phyloP scores from a whole-genome alignment of 2,797 vertebrate species.

The Liasis olivaceus region DNA sequence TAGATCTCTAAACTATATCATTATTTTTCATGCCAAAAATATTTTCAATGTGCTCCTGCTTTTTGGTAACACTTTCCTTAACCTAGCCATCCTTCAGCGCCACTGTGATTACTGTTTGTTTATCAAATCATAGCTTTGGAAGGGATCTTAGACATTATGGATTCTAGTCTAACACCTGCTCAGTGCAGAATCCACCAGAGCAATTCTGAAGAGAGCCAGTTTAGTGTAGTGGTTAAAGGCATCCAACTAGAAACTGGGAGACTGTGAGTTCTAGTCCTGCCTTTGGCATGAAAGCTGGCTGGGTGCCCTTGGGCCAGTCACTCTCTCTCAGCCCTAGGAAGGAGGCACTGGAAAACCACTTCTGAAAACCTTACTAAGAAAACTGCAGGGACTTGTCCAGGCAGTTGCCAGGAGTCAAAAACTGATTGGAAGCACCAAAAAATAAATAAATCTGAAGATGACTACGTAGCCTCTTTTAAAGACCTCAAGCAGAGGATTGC shows the following conservation, averaged over 20 bases:
- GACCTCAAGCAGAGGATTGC: background rate
- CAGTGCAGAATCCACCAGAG: background rate
- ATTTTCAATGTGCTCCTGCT: background rate
- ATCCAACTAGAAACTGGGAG: background rate
- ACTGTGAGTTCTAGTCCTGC: background rate
- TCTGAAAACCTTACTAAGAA: background rate
- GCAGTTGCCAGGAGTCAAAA: background rate
- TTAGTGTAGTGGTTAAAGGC: too few species aligned
- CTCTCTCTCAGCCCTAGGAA: background rate
- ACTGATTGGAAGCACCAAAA: background rate
- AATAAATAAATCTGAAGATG: background rate
- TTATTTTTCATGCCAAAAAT: background rate
- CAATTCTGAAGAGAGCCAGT: background rate
- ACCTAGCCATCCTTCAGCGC: background rate
- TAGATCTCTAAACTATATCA: background rate
- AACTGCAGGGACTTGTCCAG: background rate
- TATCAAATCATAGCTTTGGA: background rate
- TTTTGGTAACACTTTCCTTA: background rate
- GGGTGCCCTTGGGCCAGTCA: background rate
- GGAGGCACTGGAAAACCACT: background rate
- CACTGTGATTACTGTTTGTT: background rate
- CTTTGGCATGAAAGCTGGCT: background rate
- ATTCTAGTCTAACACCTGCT: background rate
- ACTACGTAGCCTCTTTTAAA: background rate
- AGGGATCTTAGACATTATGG: background rate